These are phyloP conservation scores for Araneus ventricosus DNA, from an alignment of 1,140 invertebrate species.

Conservation along the genomic window DNA sequence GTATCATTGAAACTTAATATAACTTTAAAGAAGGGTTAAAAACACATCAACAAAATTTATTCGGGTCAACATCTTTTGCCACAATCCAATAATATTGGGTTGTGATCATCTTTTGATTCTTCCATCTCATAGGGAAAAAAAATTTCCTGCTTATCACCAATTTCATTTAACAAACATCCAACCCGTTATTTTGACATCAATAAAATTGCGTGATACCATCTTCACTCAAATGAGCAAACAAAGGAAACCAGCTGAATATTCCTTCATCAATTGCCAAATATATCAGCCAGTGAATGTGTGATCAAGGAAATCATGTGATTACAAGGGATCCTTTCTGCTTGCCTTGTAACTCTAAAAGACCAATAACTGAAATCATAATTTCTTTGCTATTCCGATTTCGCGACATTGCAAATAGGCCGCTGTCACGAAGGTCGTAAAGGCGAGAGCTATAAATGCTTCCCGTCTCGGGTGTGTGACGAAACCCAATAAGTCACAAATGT, in stretches of 20 bases:
- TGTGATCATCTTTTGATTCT: neutral
- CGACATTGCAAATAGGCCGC: constrained; percentile 69
- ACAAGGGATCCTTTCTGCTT: constrained; percentile 54
- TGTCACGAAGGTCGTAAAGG: constrained; percentile 73
- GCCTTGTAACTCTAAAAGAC: neutral
- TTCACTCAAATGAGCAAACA: neutral
- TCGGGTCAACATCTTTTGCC: too few species aligned
- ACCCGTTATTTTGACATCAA: neutral
- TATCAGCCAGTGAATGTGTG: neutral
- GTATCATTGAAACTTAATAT: too few species aligned
- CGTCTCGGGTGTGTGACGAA: constrained; percentile 72
- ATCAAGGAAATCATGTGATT: neutral
- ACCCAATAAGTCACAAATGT: constrained; percentile 68
- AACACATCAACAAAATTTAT: too few species aligned
- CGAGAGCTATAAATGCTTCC: constrained; percentile 64
- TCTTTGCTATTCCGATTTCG: constrained; percentile 69
- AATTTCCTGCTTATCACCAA: neutral
- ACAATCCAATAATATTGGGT: too few species aligned
- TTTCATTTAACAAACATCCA: neutral
- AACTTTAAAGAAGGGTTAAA: too few species aligned
- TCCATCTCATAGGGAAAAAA: neutral
- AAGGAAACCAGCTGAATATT: neutral
- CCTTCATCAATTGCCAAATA: neutral
- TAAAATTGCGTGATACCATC: neutral
- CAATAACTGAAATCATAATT: constrained; percentile 61